Evolutionary conservation across 2,797 vertebrate genomes (phyloP), one percentile per base, ranked within the genome.

Genomic region (Enteromius trimaculatus): DNA sequence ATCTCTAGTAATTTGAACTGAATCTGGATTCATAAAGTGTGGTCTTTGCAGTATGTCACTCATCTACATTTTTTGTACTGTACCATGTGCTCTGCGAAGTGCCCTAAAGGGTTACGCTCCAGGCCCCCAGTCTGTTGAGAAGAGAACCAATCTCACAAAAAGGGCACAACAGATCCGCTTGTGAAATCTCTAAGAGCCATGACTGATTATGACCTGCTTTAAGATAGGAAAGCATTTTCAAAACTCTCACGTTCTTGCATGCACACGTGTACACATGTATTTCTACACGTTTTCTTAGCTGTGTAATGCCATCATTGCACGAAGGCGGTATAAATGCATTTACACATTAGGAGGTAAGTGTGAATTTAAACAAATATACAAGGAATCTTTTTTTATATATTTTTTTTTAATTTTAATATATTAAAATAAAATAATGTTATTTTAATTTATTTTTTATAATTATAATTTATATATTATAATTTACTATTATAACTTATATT

Each of bases 131-230:
- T 80, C 26, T 44, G 74, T 60, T 37, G 66, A 64, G 47, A 83
- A 49, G n/a, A 83, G 60, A 42, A 34, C 21, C 31, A 55, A 75
- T 79, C 62, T 26, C 17, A 58, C 55, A 39, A 8, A 71, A 91
- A 90, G 91, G 93, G 90, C 88, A 90, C 88, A 92, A 90, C 91
- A 93, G 92, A 89, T 81, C 51, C 3, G 39, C 49, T 88, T 88
- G 86, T 91, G 90, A 92, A 91, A 90, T 90, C 86, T 90, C 84
- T 80, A 78, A 93, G 90, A 92, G 92, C 91, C 91, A 91, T 90
- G 87, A 91, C 90, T 91, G 92, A 93, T 93, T 92, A 91, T 90
- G 85, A 90, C 90, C 90, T 93, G 89, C 90, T 90, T 93, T 92
- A 91, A 84, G 85, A 86, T 89, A 90, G 14, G 17, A 31, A 77